Evolutionary conservation across 2,888 invertebrate species (phyloP), one percentile per base, ranked within the genome.

Genomic region (Ptilodon capucinus): DNA sequence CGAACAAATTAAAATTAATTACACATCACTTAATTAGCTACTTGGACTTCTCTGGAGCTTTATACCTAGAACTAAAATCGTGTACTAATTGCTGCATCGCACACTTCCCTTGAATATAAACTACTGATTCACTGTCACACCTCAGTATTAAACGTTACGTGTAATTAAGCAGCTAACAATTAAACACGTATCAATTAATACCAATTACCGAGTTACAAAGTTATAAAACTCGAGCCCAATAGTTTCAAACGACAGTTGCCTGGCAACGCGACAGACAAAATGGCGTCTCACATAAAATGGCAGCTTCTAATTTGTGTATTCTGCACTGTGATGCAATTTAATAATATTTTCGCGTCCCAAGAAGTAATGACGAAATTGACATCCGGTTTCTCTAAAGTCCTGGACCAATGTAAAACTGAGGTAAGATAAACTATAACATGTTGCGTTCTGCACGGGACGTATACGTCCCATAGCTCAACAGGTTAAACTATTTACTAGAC

Each of bases 361-460:
- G 85, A 88, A 39, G 34, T 90, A 2, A 62, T 90, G 68, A 70
- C 74, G 41, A 83, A 84, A 18, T 44, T 90, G 48, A 74, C 82
- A 0, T 54, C 59, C 1, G 80, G 83, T 0, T 89, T 90, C 42
- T 47, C 64, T 0, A 71, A 71, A 19, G 79, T 67, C 2, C 32
- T 86, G 28, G 75, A 84, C 0, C 57, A 74, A 7, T 90, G 90
- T 56, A 85, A 81, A 51, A 65, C 57, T 41, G 86, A 89, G 76
- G 90, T 89, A 57, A 68, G 60, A 0, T 11, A 34, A 21, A 19
- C 11, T 28, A n/a, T 28, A n/a, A n/a, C 4, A n/a, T 28, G 4
- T 8, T 23, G 5, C 7, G 23, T 23, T 23, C 8, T 2, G 23
- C 23, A n/a, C n/a, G n/a, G n/a, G n/a, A n/a, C n/a, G n/a, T n/a